Base-by-base conservation (phyloP, 2,888 invertebrate species). In the Polyommatus iphigenia region DNA sequence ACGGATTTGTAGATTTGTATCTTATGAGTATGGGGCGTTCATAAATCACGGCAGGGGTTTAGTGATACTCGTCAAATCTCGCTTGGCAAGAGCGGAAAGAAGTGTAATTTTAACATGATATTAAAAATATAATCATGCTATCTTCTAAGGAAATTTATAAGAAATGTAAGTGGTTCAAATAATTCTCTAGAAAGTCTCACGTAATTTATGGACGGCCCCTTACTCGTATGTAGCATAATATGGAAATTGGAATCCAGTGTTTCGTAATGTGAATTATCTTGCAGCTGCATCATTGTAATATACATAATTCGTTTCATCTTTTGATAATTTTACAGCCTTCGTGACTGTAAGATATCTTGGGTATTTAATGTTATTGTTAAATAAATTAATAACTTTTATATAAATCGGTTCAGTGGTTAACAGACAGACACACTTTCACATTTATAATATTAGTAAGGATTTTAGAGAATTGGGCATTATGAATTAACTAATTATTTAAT, bases 1-100 rank as follows among this genome's bases (percentile, higher is more conserved):
- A 92, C 93, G 91, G 93, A 67, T 67, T 67, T 18, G 50, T 18
- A 29, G 67, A 29, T 67, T 24, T 67, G 54, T 54, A 50, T 50
- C 15, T 50, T 50, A 50, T 50, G 50, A 50, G 50, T 50, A 15
- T 15, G 15, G 50, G 0, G 50, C 50, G 50, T 50, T 50, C 50
- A 50, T 50, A 50, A 15, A 50, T 50, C 15, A 50, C 50, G 54
- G 18, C 54, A 54, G 18, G 10, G 3, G 3, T 18, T 54, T 54
- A 54, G 18, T 5, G 54, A 54, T 41, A 41, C 41, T 41, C 46
- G 15, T 54, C 5, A 18, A 54, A 54, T 18, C 18, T 5, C 18
- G 54, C 15, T 54, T 54, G 54, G 54, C 1, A 13, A 46, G 46
- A 13, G 36, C 7, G 50, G 6, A 2, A 50, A 50, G 10, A 50